A percentile compares a stretch with the other conserved stretches of the same genome.
Evolutionary conservation across 2,113 vertebrate species (phyloP).

Genomic region (Oreochromis spilurus): DNA sequence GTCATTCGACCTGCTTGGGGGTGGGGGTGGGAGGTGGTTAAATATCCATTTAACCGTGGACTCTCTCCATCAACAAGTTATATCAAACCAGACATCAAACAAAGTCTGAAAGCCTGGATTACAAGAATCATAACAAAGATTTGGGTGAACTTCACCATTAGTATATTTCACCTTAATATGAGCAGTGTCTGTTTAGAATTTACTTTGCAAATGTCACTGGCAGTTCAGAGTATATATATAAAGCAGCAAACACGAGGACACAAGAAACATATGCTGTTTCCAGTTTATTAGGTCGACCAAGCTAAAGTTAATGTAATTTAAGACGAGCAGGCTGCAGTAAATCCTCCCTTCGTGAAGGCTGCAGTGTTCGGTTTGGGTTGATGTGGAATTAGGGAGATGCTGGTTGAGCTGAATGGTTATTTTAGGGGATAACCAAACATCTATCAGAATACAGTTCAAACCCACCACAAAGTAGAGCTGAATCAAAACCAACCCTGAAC

Average conservation of each 20-base stretch:
- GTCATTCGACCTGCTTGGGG: not conserved
- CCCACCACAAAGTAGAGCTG: not conserved
- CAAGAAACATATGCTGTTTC: not conserved
- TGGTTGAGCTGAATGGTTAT: not conserved
- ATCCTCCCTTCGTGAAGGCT: not conserved
- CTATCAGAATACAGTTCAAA: not conserved
- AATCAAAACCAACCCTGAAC: not conserved
- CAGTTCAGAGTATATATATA: not conserved
- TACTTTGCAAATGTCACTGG: not conserved
- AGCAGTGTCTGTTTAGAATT: not conserved
- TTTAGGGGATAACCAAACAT: not conserved
- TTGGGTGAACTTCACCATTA: not conserved
- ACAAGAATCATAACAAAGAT: too few relatives aligned
- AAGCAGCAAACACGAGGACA: not conserved
- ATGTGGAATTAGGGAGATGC: not conserved
- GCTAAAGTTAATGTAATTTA: not conserved
- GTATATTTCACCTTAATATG: not conserved
- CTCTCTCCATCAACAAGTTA: not conserved
- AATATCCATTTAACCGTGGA: not conserved
- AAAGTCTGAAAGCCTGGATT: too few relatives aligned
- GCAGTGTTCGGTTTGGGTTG: not conserved
- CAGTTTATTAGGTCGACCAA: not conserved
- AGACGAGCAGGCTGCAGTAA: not conserved
- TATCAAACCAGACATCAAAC: not conserved
- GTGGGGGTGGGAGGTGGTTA: not conserved